Percentiles rank a stretch among this genome's conserved stretches.
phyloP scores from a whole-genome alignment of 2,113 vertebrate species.

The Sphyrna mokarran region DNA sequence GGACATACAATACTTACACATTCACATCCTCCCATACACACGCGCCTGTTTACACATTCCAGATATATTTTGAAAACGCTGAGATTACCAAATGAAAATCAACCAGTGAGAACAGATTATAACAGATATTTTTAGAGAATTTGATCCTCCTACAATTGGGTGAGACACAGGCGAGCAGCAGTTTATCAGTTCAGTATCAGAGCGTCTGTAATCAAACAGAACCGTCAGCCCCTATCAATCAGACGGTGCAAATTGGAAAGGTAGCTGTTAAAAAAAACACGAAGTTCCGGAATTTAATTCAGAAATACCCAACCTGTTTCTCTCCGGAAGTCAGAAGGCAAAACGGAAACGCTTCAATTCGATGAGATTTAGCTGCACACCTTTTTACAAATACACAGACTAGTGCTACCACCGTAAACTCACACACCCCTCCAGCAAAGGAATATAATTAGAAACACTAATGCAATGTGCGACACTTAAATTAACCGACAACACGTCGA shows the following conservation, averaged over 20 bases:
- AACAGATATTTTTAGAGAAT: background rate
- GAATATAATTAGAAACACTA: background rate
- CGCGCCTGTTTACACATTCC: background rate
- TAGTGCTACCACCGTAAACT: background rate
- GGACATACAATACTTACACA: too few species aligned
- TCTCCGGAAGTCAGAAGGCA: background rate
- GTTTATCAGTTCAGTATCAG: background rate
- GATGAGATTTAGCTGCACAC: background rate
- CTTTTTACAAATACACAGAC: background rate
- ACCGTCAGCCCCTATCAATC: too few species aligned
- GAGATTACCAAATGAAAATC: background rate
- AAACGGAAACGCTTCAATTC: background rate
- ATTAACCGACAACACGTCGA: background rate
- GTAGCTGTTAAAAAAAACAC: background rate
- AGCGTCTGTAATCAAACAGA: background rate
- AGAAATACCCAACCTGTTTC: background rate
- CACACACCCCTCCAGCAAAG: background rate
- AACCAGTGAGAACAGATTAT: background rate
- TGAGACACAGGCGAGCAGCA: background rate
- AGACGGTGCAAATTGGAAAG: background rate
- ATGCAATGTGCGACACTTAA: background rate
- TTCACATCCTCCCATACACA: too few species aligned
- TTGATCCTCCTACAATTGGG: background rate
- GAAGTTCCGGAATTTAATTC: background rate
- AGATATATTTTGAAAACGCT: background rate